A percentile compares a stretch with the other conserved stretches of the same genome.
Conservation (phyloP, 2,113 vertebrate genomes). For the Corydoras sp. region DNA sequence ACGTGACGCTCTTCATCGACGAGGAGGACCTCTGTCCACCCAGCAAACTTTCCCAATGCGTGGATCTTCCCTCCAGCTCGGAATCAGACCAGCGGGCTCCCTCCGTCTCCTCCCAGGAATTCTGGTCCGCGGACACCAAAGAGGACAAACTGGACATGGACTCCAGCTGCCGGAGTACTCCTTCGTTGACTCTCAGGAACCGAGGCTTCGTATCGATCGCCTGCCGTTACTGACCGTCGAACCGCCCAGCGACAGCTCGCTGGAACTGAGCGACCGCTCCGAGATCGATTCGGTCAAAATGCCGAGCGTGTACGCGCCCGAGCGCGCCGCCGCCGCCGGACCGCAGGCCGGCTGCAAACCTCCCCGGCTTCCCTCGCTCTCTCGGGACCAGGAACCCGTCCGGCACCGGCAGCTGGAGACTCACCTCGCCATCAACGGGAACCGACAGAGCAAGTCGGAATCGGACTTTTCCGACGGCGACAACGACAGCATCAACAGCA, state of each 20-base stretch:
- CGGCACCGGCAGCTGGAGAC: conserved; percentile 74
- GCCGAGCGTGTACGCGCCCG: conserved; percentile 71
- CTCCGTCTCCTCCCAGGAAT: conserved; percentile 78
- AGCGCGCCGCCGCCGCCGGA: conserved; percentile 58
- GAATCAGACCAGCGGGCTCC: conserved; percentile 74
- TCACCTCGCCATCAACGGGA: conserved; percentile 89
- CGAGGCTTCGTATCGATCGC: conserved; percentile 78
- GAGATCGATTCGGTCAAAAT: conserved; percentile 79
- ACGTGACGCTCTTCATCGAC: conserved; percentile 93
- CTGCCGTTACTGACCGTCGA: conserved; percentile 89
- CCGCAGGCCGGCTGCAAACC: conserved; percentile 83
- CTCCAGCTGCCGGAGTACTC: conserved; percentile 86
- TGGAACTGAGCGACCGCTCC: conserved; percentile 84
- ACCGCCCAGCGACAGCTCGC: conserved; percentile 89
- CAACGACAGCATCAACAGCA: conserved; percentile 84
- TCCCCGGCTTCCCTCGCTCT: conserved; percentile 62
- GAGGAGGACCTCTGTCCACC: conserved; percentile 90
- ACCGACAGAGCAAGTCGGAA: conserved; percentile 82
- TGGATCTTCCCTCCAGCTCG: conserved; percentile 75
- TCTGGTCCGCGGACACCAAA: conserved; percentile 86
- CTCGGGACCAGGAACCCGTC: conserved; percentile 79
- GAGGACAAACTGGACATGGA: conserved; percentile 83
- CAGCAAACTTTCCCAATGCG: conserved; percentile 70
- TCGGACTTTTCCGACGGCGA: too few species aligned
- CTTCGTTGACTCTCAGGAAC: conserved; percentile 81